A percentile compares a stretch with the other conserved stretches of the same genome.
These are phyloP conservation scores for Wasmannia auropunctata DNA, from an alignment of 1,140 invertebrate species.

Conservation along the genomic window DNA sequence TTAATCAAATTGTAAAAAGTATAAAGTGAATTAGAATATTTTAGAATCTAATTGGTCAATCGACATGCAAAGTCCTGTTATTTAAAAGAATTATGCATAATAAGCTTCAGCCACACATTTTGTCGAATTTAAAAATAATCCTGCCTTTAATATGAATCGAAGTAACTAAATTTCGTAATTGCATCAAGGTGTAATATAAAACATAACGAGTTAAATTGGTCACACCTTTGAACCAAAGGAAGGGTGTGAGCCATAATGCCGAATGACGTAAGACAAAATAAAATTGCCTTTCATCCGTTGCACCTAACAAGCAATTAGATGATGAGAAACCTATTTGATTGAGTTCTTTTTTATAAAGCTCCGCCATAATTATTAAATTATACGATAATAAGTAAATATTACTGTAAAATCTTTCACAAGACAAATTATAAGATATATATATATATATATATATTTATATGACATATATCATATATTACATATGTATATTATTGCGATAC, in stretches of 20 bases:
- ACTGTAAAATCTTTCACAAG: not conserved
- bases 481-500: not conserved
- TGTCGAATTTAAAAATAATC: conserved; percentile 66
- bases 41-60: conserved; percentile 33
- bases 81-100: conserved; percentile 48
- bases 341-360: not conserved
- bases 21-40: not conserved
- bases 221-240: conserved; percentile 77
- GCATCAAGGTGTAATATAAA: conserved; percentile 21
- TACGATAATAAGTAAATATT: not conserved
- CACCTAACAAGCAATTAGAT: not conserved
- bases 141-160: conserved; percentile 62
- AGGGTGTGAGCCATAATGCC: conserved; percentile 62
- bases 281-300: conserved; percentile 51
- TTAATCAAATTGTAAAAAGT: not conserved
- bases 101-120: conserved; percentile 64
- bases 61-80: conserved; percentile 30
- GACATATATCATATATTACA: too few species aligned
- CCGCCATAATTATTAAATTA: not conserved
- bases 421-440: not conserved
- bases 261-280: conserved; percentile 49
- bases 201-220: conserved; percentile 62
- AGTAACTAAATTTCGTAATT: conserved; percentile 42
- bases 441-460: too few species aligned
- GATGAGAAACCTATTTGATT: not conserved